phyloP scores from a whole-genome alignment of 2,888 invertebrate genomes.

The Globia sparganii region DNA sequence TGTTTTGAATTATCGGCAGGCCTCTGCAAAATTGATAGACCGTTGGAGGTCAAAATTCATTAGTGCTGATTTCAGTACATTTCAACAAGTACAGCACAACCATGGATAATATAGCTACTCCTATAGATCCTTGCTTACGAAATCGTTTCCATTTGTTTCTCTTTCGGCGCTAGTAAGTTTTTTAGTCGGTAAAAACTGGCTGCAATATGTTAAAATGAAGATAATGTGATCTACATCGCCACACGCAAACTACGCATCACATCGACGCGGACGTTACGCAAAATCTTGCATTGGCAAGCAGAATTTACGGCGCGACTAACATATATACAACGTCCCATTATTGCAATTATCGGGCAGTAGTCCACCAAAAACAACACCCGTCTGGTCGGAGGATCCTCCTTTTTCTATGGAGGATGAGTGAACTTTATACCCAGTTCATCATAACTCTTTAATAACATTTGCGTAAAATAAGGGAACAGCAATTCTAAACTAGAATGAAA shows the following conservation, averaged over 20 bases:
- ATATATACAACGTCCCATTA: too few relatives aligned
- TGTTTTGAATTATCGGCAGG: slow-evolving; percentile 31
- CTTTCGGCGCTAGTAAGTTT: neutral
- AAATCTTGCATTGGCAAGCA: neutral
- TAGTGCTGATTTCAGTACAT: neutral
- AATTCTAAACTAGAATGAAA: neutral
- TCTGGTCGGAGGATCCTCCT: too few relatives aligned
- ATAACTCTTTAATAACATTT: neutral
- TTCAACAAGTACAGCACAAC: too few relatives aligned
- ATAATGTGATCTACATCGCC: neutral
- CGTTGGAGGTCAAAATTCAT: neutral
- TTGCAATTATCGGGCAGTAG: too few relatives aligned
- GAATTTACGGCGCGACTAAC: neutral
- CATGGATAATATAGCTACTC: neutral
- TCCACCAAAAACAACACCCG: too few relatives aligned
- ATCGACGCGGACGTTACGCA: neutral
- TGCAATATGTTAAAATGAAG: too few relatives aligned
- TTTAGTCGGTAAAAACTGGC: neutral
- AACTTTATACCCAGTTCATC: too few relatives aligned
- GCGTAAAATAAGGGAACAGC: neutral
- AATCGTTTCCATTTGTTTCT: neutral
- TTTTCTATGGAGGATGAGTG: too few relatives aligned
- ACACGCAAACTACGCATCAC: neutral
- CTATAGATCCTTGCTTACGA: neutral
- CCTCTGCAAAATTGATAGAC: neutral